Evolutionary conservation across 1,140 invertebrate genomes (phyloP), one percentile per base, ranked within the genome.

Genomic region (Centruroides vittatus): DNA sequence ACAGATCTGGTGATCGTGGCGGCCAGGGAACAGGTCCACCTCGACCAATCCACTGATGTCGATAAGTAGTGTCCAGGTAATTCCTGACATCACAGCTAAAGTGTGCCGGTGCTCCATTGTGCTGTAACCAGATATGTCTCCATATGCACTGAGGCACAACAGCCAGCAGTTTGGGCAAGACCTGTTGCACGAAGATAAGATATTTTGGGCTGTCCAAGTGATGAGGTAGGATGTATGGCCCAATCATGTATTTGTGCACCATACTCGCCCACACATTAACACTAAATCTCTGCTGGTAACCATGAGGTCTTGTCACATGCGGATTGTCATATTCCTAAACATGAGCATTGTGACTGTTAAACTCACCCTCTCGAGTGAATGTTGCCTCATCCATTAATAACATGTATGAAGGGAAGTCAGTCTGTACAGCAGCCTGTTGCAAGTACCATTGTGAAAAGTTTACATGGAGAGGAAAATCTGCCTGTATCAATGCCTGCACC

Each of bases 1-100:
- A 74, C 58, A 76, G 65, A 63, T 77, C 74, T 3, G 73, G 73
- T n/a, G 68, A 73, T 60, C n/a, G n/a, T 57, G 74, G 64, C 61
- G 71, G 74, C 74, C 73, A 76, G 55, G 48, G 12, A 60, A 74
- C 65, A 52, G n/a, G 67, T 58, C 70, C 70, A 57, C 65, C 65
- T 51, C 73, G 67, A 54, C 74, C 70, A 66, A 76, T 73, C 71
- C 71, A 76, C 41, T 68, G 35, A 47, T 67, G 49, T 36, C 13
- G 35, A 56, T 56, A 56, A 1, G 3, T 47, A 9, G 2, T 48
- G 12, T 13, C 34, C 13, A 57, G 23, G 47, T 48, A 11, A 41
- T 41, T 41, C 36, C 36, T 41, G 4, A 41, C 7, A 41, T 41
- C 36, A 41, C 4, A 4, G 36, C 7, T 41, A 41, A 4, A 57